Base-by-base conservation (phyloP, 2,113 vertebrate species). In the Dissostichus mawsoni region DNA sequence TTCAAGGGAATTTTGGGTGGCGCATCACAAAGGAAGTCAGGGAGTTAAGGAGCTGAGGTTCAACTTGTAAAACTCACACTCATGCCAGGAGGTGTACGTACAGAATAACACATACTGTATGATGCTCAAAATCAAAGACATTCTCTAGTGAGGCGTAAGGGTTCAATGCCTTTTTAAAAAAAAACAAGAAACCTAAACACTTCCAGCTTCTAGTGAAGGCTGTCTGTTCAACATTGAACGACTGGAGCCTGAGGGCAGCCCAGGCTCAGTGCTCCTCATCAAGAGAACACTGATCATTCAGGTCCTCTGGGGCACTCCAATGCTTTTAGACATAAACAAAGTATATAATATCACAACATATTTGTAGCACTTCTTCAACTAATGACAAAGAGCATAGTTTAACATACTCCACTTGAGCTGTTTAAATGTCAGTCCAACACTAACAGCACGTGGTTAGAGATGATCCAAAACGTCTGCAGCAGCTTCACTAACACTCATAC, bases 371-470 rank as follows among this genome's bases (percentile, higher is more conserved):
- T 41, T 41, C 36, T 8, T 41, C 7, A 59, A 17, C 16, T 13
- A 5, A 50, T 11, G 16, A 18, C 29, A 61, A 61, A 10, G 25
- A 51, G 2, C 48, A n/a, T 18, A 25, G 23, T 52, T 52, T 29
- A 6, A 11, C 36, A 18, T 36, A 33, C 18, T n/a, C 18, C 18
- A 13, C 12, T 36, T 69, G 18, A 55, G 51, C 18, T 36, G 18
- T 69, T 57, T 5, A 56, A 69, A 69, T 45, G 68, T 45, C 68
- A 45, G 41, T 23, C 53, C 33, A 69, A 41, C 67, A 16, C 52
- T 45, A 13, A 5, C 17, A 64, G 62, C 62, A 45, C 2, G 3
- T 8, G 11, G n/a, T 64, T 45, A 13, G n/a, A 72, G 56, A 29
- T 59, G 12, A 36, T 61, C 57, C 18, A n/a, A 4, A n/a, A 8